phyloP scores from a whole-genome alignment of 2,113 vertebrate species.

The Crotalus helleri region DNA sequence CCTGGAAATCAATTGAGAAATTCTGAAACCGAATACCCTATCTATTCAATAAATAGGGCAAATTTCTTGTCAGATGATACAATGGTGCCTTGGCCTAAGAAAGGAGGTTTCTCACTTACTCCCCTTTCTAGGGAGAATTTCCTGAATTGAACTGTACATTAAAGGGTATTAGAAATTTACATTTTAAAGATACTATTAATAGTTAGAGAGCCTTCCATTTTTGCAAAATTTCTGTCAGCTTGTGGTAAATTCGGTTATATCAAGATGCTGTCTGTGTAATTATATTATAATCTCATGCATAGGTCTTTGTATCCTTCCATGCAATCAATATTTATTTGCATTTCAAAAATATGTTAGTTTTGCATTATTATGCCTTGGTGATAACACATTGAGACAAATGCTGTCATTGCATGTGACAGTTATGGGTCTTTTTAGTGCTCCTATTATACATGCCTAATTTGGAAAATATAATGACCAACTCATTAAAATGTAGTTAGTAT shows the following conservation, averaged over 20 bases:
- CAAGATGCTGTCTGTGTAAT: neutral
- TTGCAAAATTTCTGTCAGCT: neutral
- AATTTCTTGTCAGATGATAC: neutral
- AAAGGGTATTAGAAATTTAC: neutral
- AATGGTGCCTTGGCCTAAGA: neutral
- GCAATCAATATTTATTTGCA: neutral
- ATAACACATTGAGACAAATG: constrained; percentile 47
- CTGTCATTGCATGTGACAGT: constrained; percentile 13
- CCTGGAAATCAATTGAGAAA: neutral
- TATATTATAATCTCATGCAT: neutral
- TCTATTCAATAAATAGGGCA: neutral
- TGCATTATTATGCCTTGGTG: constrained; percentile 44
- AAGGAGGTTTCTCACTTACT: neutral
- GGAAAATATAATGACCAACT: constrained; percentile 38
- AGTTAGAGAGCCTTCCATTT: neutral
- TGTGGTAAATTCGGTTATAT: neutral
- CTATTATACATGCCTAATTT: constrained; percentile 45
- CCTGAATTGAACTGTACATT: neutral
- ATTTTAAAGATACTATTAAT: neutral
- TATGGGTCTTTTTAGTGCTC: constrained; percentile 52
- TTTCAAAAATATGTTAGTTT: neutral
- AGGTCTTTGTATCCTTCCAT: neutral
- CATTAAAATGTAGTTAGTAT: constrained; percentile 45
- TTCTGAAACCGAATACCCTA: neutral
- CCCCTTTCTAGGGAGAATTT: neutral